phyloP scores from a whole-genome alignment of 2,797 vertebrate genomes.

The Amniataba percoides region DNA sequence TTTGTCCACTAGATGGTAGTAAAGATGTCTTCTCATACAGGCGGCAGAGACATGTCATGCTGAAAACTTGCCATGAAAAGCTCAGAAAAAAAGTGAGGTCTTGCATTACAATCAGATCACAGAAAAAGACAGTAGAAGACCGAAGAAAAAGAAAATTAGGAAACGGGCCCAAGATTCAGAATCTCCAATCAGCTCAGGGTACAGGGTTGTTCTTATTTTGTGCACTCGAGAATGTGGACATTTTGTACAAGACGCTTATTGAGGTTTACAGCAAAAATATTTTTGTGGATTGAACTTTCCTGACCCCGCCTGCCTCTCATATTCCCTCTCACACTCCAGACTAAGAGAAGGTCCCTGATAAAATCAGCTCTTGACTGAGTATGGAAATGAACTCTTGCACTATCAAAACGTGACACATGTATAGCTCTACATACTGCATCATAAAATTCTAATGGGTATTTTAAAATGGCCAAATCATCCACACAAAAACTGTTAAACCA shows the following conservation, averaged over 20 bases:
- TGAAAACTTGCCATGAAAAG: slow-evolving; percentile 37
- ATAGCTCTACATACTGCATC: neutral
- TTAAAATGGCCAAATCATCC: slow-evolving; percentile 7
- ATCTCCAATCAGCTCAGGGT: slow-evolving; percentile 79
- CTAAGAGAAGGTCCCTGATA: neutral
- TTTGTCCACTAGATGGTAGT: slow-evolving; percentile 67
- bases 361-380: neutral
- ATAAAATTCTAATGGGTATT: neutral
- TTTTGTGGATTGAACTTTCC: slow-evolving; percentile 19
- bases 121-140: slow-evolving; percentile 3
- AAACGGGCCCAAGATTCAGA: slow-evolving; percentile 54
- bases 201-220: slow-evolving; percentile 27
- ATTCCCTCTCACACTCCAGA: neutral
- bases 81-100: neutral
- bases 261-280: slow-evolving; percentile 1
- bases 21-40: slow-evolving; percentile 34
- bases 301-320: slow-evolving; percentile 36
- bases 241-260: neutral
- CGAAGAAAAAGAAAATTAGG: slow-evolving; percentile 19
- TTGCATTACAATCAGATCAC: slow-evolving; percentile 6
- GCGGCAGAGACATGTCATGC: slow-evolving; percentile 38
- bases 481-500: slow-evolving; percentile 4
- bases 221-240: neutral
- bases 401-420: neutral
- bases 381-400: neutral